Evolutionary conservation across 2,113 vertebrate genomes (phyloP).

Genomic region (Excalfactoria chinensis): DNA sequence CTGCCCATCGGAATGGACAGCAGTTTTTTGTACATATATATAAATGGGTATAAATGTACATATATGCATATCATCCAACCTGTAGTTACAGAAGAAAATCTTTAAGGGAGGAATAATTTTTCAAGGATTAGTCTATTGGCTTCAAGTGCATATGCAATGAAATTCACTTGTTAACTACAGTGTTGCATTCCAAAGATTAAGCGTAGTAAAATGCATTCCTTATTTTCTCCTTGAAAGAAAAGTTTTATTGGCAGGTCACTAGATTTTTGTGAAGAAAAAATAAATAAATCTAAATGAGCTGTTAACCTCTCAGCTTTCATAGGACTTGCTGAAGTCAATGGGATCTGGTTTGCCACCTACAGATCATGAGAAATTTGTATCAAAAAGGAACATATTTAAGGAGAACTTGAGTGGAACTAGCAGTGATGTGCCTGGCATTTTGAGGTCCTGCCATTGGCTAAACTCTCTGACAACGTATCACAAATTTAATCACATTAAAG

Average conservation of each 20-base stretch:
- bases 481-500: conserved; percentile 15
- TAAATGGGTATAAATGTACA: too few species aligned
- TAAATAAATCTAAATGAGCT: background rate
- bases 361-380: conserved; percentile 28
- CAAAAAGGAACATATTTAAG: conserved; percentile 15
- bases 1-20: background rate
- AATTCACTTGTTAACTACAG: background rate
- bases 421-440: conserved; percentile 35
- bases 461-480: conserved; percentile 40
- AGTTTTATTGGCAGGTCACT: background rate
- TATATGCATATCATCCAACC: background rate
- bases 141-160: background rate
- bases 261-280: background rate
- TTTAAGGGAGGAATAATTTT: background rate
- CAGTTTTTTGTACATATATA: background rate
- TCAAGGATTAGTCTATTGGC: background rate
- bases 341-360: background rate
- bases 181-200: background rate
- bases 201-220: background rate
- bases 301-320: background rate
- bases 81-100: background rate
- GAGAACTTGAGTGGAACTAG: background rate
- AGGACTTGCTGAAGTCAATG: background rate
- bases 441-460: conserved; percentile 38
- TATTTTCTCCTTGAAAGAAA: background rate